Base-by-base conservation (phyloP, 2,113 vertebrate genomes). In the Epinephelus lanceolatus region DNA sequence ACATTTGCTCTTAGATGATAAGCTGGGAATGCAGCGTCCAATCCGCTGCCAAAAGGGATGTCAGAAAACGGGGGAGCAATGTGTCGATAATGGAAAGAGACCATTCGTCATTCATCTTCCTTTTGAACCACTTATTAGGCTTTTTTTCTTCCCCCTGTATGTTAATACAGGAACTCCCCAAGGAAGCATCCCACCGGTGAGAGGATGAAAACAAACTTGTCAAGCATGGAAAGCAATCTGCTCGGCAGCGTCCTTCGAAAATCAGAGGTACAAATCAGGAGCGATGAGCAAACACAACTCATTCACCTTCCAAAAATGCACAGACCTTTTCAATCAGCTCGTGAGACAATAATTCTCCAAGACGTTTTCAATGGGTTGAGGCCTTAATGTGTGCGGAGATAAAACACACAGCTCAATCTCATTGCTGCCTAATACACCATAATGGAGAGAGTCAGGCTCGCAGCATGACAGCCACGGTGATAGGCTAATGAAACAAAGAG, bases 401-500 rank as follows among this genome's bases (percentile, higher is more conserved):
- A 86, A 90, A 88, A 88, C 49, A 59, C 83, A 81, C 75, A 83
- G 70, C 84, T 88, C 73, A 76, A 74, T 87, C 73, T 76, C 68
- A 65, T 71, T 76, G 69, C 70, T 85, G 79, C 65, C 84, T 92
- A 83, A 90, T 84, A 87, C 90, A 57, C 57, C 75, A 79, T 86
- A 92, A 93, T 82, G 81, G 81, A 82, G 74, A 71, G 83, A 93
- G 87, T 78, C 79, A 30, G 82, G 60, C 60, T 88, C 85, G 40
- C 82, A 75, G 84, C 70, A 51, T 86, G 92, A 88, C 82, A 91
- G 86, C 74, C 75, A 66, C n/a, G 21, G 78, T 47, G 76, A 89
- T 90, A 83, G 78, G 80, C 86, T 92, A 91, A 92, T 93, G 86
- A 93, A 90, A 92, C 81, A 89, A 89, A 90, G 74, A 85, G 88